A percentile compares a stretch with the other conserved stretches of the same genome.
Evolutionary conservation across 2,113 vertebrate species (phyloP).

Genomic region (Xyrauchen texanus): DNA sequence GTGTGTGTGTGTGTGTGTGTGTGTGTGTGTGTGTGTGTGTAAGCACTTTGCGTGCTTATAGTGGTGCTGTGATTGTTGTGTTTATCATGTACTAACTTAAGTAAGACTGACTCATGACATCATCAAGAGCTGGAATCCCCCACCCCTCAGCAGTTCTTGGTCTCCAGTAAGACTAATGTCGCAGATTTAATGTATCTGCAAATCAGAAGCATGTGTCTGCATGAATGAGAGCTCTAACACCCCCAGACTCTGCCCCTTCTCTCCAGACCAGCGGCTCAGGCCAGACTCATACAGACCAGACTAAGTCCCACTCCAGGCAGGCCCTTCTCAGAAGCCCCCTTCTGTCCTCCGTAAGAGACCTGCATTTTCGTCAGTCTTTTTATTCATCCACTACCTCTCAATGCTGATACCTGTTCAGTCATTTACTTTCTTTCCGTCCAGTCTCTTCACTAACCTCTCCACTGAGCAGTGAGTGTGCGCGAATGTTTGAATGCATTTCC

Average conservation of each 20-base stretch:
- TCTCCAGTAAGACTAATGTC: too few species aligned
- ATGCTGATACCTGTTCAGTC: background rate
- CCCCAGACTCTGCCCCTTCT: constrained; percentile 61
- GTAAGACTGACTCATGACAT: too few species aligned
- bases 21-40: background rate
- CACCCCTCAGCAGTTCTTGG: too few species aligned
- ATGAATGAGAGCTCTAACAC: constrained; percentile 42
- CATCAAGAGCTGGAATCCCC: too few species aligned
- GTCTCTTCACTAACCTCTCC: constrained; percentile 40
- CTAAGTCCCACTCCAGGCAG: constrained; percentile 75
- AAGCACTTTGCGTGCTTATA: too few species aligned
- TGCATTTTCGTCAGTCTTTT: constrained; percentile 54
- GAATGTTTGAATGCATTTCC: constrained; percentile 17
- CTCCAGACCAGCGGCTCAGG: constrained; percentile 74
- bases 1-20: constrained; percentile 62
- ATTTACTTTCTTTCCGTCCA: background rate
- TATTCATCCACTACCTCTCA: constrained; percentile 11
- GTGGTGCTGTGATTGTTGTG: too few species aligned
- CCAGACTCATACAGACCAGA: constrained; percentile 72
- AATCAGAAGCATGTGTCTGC: constrained; percentile 10
- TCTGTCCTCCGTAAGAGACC: constrained; percentile 77
- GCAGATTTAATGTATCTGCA: too few species aligned
- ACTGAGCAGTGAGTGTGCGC: background rate
- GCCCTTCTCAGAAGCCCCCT: constrained; percentile 77
- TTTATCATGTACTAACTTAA: too few species aligned